Evolutionary conservation across 2,113 vertebrate species (phyloP), one percentile per base, ranked within the genome.

Genomic region (Cacatua alba): DNA sequence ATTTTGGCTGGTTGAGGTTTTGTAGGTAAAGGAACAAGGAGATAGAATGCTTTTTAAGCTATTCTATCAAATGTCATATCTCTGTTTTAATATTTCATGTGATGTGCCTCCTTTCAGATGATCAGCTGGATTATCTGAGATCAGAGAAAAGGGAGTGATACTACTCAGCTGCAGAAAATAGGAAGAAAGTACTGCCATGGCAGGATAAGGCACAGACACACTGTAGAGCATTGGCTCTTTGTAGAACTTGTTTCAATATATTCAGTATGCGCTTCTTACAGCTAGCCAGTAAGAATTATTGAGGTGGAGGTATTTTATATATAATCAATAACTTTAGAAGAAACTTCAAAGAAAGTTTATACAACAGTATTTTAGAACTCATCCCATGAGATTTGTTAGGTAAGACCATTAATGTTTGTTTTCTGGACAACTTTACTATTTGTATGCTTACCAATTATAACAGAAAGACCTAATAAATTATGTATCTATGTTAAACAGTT

Each of bases 1-100:
- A 85, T 95, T 92, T 85, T 90, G 91, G 49, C 67, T 93, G 63
- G 59, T 60, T 95, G 68, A 92, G 79, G 82, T 67, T 94, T 93
- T 88, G 68, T 82, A 96, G 93, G 87, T 74, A 82, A 76, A 82
- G 87, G 63, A 95, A 94, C 82, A 95, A 92, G 95, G 81, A 31
- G 3, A 84, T 48, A 79, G 46, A 82, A 67, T 77, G 75, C 41
- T 92, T 95, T 96, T 91, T 84, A 84, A 94, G 59, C 89, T 87
- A 3, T 76, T 82, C 78, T 89, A 63, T 91, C 90, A 96, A 77
- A 84, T 95, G 94, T 94, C 87, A 51, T 87, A 64, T 90, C 81
- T 92, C 63, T 93, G 41, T 65, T 95, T 96, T 90, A 91, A 90
- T 96, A 88, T 95, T 96, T 93, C 84, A 83, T 95, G 87, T 74